These are phyloP conservation scores for Microdon myrmicae DNA, from an alignment of 2,888 invertebrate species.

Conservation along the genomic window DNA sequence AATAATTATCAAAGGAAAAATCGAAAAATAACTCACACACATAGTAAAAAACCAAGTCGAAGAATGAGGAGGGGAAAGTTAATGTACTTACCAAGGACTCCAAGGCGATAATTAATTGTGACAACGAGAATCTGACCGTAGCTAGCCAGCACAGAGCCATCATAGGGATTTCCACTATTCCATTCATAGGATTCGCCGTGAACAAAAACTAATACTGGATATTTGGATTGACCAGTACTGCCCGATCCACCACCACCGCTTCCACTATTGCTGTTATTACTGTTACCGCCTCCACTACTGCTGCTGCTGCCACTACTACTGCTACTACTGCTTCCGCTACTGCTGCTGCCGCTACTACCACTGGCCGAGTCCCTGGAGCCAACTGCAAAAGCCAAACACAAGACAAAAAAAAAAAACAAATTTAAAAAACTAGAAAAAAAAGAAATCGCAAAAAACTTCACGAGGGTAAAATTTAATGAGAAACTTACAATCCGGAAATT, in stretches of 20 bases:
- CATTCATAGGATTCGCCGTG: slow-evolving; percentile 97
- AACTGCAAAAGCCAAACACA: slow-evolving; percentile 58
- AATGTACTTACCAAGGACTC: slow-evolving; percentile 77
- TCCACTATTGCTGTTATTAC: slow-evolving; percentile 48
- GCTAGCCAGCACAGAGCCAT: slow-evolving; percentile 93
- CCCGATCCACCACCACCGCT: slow-evolving; percentile 67
- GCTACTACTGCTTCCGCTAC: slow-evolving; percentile 53
- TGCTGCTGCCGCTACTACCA: slow-evolving; percentile 49
- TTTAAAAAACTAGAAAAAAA: slow-evolving; percentile 15
- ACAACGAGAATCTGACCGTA: slow-evolving; percentile 91
- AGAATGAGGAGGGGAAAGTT: no score
- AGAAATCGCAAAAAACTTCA: neutral
- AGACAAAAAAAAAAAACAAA: slow-evolving; percentile 23
- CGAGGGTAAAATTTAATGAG: slow-evolving; percentile 19
- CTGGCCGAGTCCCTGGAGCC: slow-evolving; percentile 64
- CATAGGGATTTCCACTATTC: slow-evolving; percentile 98
- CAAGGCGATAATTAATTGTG: slow-evolving; percentile 86
- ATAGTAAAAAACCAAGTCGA: slow-evolving; percentile 5
- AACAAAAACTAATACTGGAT: slow-evolving; percentile 93
- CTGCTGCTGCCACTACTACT: slow-evolving; percentile 50
- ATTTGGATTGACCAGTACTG: slow-evolving; percentile 69
- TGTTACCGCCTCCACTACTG: slow-evolving; percentile 50
- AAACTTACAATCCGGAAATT: slow-evolving; percentile 43
- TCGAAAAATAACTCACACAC: neutral
- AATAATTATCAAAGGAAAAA: neutral